A percentile compares a stretch with the other conserved stretches of the same genome.
These are phyloP conservation scores for Apteryx owenii DNA, from an alignment of 2,113 vertebrate species.

Conservation along the genomic window DNA sequence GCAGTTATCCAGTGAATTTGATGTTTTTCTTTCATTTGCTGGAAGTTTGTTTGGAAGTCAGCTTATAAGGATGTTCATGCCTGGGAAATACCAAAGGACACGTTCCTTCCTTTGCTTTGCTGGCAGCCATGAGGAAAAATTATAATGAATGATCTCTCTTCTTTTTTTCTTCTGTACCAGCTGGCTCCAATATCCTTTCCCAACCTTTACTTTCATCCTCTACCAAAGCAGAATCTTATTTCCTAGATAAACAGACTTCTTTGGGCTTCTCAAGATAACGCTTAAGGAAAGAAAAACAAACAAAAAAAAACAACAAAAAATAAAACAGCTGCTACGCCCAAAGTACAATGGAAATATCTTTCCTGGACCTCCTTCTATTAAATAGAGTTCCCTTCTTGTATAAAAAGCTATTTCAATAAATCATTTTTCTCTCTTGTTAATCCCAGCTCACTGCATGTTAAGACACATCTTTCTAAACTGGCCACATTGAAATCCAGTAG, in stretches of 20 bases:
- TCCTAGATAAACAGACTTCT: background rate
- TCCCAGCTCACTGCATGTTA: background rate
- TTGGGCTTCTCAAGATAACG: background rate
- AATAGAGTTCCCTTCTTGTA: background rate
- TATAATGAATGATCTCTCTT: conserved; percentile 13
- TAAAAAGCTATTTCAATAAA: background rate
- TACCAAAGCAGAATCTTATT: conserved; percentile 17
- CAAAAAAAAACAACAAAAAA: background rate
- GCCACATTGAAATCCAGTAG: background rate
- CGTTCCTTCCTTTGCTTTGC: conserved; percentile 12
- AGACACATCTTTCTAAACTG: background rate
- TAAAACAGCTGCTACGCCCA: background rate
- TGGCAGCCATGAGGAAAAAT: conserved; percentile 27
- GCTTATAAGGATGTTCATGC: conserved; percentile 9
- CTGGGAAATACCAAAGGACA: conserved; percentile 39
- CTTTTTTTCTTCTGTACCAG: background rate
- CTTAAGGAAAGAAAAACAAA: background rate
- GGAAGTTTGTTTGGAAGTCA: background rate
- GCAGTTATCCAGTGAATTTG: background rate
- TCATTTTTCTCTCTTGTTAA: background rate
- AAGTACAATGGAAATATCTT: background rate
- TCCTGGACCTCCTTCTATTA: background rate
- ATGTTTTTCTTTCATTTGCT: background rate
- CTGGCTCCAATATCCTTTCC: background rate
- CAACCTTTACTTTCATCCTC: background rate